These are phyloP conservation scores for Pempheris klunzingeri DNA, from an alignment of 2,797 vertebrate species.

Conservation along the genomic window DNA sequence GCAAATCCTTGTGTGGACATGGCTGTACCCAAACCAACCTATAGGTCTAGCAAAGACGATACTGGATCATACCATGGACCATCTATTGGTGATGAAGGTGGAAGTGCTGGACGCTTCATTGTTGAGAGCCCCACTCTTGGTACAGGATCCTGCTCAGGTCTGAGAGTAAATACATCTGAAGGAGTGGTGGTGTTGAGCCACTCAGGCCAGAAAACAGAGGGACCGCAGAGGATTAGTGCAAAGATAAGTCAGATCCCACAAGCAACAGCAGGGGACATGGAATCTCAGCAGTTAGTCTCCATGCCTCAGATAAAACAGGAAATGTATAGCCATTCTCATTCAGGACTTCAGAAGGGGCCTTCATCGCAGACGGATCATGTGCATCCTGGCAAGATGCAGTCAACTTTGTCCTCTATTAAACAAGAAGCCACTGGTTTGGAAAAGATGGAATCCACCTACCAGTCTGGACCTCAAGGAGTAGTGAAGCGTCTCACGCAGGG, in stretches of 20 bases:
- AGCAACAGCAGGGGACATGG: slow-evolving; percentile 95
- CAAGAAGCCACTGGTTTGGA: slow-evolving; percentile 88
- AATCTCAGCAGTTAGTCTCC: slow-evolving; percentile 96
- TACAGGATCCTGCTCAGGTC: slow-evolving; percentile 90
- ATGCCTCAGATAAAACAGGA: slow-evolving; percentile 98
- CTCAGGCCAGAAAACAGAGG: slow-evolving; percentile 97
- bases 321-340: slow-evolving; percentile 88
- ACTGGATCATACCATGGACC: slow-evolving; percentile 89
- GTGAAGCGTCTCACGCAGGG: slow-evolving; percentile 91
- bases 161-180: slow-evolving; percentile 96
- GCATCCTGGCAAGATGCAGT: slow-evolving; percentile 90
- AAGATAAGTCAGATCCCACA: slow-evolving; percentile 99
- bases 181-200: slow-evolving; percentile 97
- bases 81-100: slow-evolving; percentile 86
- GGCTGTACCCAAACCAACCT: slow-evolving; percentile 88
- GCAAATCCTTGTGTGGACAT: slow-evolving; percentile 87
- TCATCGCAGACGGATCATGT: slow-evolving; percentile 88
- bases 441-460: slow-evolving; percentile 90
- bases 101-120: slow-evolving; percentile 90
- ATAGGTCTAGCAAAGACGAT: slow-evolving; percentile 88
- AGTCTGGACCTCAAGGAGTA: slow-evolving; percentile 88
- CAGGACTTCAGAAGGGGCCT: slow-evolving; percentile 88
- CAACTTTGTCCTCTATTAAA: slow-evolving; percentile 89
- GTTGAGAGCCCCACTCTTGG: slow-evolving; percentile 85
- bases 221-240: slow-evolving; percentile 94